Conservation (phyloP, 2,888 invertebrate genomes). For the Linnaemya tessellans region DNA sequence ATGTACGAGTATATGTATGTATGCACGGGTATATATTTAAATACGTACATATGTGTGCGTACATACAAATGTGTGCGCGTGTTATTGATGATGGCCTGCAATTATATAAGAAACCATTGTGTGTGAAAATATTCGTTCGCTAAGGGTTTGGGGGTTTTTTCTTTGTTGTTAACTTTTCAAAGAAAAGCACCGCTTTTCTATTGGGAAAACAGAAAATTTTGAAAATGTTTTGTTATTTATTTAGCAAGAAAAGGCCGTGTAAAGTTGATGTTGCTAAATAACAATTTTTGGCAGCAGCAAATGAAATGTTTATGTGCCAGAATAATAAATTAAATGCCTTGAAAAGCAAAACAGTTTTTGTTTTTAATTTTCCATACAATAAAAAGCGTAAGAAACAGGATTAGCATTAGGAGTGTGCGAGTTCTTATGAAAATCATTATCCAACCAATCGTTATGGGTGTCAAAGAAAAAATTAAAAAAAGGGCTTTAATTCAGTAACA, state of each 20-base stretch:
- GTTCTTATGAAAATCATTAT: too few relatives aligned
- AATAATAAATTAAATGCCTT: too few relatives aligned
- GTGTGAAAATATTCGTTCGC: constrained; percentile 41
- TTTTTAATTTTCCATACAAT: too few relatives aligned
- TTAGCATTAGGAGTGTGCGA: too few relatives aligned
- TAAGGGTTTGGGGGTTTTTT: constrained; percentile 13
- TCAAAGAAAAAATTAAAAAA: too few relatives aligned
- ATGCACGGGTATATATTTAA: too few relatives aligned
- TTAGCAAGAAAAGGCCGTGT: background rate
- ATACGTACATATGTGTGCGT: background rate
- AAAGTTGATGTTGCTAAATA: constrained; percentile 59
- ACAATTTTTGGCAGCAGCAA: constrained; percentile 6
- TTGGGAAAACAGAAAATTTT: constrained; percentile 53
- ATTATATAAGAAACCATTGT: constrained; percentile 20
- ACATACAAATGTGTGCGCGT: background rate
- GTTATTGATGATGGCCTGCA: constrained; percentile 47
- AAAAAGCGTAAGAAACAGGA: too few relatives aligned
- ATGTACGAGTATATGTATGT: background rate
- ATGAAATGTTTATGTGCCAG: background rate
- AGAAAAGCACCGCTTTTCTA: constrained; percentile 63
- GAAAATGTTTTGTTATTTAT: constrained; percentile 64
- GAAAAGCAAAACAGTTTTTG: too few relatives aligned
- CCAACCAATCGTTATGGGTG: too few relatives aligned
- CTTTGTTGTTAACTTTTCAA: constrained; percentile 61
- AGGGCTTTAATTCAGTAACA: too few relatives aligned